Evolutionary conservation across 2,888 invertebrate genomes (phyloP), one percentile per base, ranked within the genome.

Genomic region (Chrysotoxum bicinctum): DNA sequence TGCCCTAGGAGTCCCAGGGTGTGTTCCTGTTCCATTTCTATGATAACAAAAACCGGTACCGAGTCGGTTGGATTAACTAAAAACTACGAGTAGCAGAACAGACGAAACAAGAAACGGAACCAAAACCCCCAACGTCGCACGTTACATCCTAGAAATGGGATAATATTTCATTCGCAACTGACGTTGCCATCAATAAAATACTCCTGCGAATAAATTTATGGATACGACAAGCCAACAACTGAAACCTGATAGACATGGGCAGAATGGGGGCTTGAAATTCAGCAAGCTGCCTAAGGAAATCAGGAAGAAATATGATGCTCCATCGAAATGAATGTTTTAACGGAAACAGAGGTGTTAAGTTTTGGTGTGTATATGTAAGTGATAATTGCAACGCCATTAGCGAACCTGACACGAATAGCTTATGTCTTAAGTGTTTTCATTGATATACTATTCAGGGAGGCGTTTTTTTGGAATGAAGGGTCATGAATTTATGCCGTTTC

Each of bases 301-400:
- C 66, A 50, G 23, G 32, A 60, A 43, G 74, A 52, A 73, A 58
- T 66, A 32, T 79, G 73, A 64, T 50, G 21, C 58, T 58, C 32
- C 14, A 21, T 2, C 14, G 58, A 62, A 66, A 66, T 37, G 30
- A 70, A 45, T 45, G 43, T 62, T 43, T 35, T 54, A 50, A 43
- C 62, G 78, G 48, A 68, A 79, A 56, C 35, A 35, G 50, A 66
- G 74, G 66, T 79, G 79, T 52, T 58, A 68, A 68, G 26, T 52
- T 68, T 68, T 40, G 43, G 62, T 3, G 50, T 26, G n/a, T 56
- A 16, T 56, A 30, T 43, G 69, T 56, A 30, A 52, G 69, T 48
- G 66, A 79, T 64, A 79, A 72, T 73, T 73, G 68, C 32, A 68
- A 32, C 50, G 50, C 68, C 74, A 79, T 79, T 68, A 68, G 35